These are phyloP conservation scores for Syngnathus typhle DNA, from an alignment of 2,113 vertebrate genomes.

Conservation along the genomic window DNA sequence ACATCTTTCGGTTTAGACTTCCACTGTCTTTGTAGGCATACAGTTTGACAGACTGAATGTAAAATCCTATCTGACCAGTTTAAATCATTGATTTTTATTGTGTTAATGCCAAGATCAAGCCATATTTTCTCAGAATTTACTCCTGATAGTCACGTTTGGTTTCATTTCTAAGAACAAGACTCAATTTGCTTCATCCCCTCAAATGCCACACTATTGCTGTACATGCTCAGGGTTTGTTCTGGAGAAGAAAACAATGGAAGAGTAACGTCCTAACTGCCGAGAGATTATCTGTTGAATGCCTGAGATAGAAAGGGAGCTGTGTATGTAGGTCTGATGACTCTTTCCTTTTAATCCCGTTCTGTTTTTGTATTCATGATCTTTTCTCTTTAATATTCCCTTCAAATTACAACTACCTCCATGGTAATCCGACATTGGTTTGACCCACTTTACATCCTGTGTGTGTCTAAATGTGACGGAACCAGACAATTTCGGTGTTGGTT, in stretches of 20 bases:
- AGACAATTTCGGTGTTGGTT: not conserved
- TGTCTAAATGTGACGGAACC: conserved; percentile 7
- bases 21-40: conserved; percentile 8
- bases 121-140: not conserved
- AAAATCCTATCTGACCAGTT: not conserved
- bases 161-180: not conserved
- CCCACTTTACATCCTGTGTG: conserved; percentile 37
- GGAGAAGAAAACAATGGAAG: not conserved
- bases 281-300: conserved; percentile 30
- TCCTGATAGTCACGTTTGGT: too few relatives aligned
- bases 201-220: not conserved
- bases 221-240: not conserved
- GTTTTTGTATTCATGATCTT: conserved; percentile 49
- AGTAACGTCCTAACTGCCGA: not conserved
- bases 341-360: conserved; percentile 43
- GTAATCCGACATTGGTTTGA: conserved; percentile 53
- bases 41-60: not conserved
- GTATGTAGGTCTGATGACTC: conserved; percentile 28
- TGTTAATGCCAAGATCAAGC: not conserved
- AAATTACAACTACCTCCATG: conserved; percentile 60
- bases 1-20: conserved; percentile 8
- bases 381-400: conserved; percentile 44
- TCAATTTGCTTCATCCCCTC: not conserved
- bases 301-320: conserved; percentile 23
- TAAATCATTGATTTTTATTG: not conserved